Percentiles rank a stretch among this genome's conserved stretches.
Conservation (phyloP, 2,113 vertebrate species). For the Centropus bengalensis region DNA sequence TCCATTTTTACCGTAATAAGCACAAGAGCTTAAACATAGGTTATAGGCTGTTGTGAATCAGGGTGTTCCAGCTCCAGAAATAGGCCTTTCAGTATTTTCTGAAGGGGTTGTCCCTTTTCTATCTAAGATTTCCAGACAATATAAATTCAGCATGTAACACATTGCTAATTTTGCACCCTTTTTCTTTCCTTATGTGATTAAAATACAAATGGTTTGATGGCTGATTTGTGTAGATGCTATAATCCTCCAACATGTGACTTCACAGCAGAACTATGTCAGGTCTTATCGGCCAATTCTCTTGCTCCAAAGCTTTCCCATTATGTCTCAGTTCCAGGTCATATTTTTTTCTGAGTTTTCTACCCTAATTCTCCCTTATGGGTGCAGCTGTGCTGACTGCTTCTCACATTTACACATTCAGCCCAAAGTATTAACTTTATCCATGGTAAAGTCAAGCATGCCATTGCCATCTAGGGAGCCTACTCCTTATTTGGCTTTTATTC, state of each 20-base stretch:
- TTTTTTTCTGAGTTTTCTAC: background rate
- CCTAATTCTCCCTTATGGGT: background rate
- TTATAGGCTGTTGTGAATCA: background rate
- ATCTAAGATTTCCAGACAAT: background rate
- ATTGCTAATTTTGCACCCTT: background rate
- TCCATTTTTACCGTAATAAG: background rate
- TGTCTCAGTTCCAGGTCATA: background rate
- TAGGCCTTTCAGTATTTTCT: background rate
- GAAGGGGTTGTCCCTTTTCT: background rate
- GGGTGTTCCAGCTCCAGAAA: background rate
- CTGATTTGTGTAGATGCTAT: background rate
- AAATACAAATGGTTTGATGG: background rate
- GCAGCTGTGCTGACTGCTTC: background rate
- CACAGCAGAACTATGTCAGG: constrained; percentile 6
- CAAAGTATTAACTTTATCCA: background rate
- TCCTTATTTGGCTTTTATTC: background rate
- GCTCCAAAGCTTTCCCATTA: background rate
- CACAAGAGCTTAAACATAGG: background rate
- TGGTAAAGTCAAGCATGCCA: background rate
- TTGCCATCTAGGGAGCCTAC: background rate
- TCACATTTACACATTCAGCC: background rate
- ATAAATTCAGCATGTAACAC: background rate
- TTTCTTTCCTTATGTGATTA: background rate
- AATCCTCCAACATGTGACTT: background rate
- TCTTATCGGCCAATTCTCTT: background rate